Conservation (phyloP, 2,113 vertebrate genomes). For the Isurus oxyrinchus region DNA sequence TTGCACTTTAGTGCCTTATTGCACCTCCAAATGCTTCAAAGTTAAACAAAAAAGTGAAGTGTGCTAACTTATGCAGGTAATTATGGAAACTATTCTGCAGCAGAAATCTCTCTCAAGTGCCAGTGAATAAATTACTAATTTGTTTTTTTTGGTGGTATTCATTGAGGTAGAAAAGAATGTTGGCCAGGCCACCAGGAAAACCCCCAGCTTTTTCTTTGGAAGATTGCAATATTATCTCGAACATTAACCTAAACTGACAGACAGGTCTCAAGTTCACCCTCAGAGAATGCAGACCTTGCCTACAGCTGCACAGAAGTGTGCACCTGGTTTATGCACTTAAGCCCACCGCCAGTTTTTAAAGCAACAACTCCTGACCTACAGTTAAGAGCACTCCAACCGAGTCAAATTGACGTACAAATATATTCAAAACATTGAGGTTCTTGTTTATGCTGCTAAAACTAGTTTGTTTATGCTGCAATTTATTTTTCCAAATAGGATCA, state of each 20-base stretch:
- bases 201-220: neutral
- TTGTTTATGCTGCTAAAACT: neutral
- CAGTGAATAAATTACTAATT: neutral
- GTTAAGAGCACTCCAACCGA: neutral
- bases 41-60: neutral
- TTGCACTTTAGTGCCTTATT: neutral
- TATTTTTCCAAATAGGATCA: neutral
- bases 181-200: neutral
- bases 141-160: neutral
- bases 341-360: neutral
- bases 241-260: neutral
- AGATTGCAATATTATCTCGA: neutral
- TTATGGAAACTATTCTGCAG: neutral
- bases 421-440: neutral
- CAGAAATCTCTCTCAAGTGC: neutral
- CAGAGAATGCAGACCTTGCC: neutral
- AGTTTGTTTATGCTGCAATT: neutral
- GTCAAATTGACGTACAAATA: neutral
- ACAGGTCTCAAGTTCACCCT: neutral
- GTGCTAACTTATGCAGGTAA: neutral
- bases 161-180: neutral
- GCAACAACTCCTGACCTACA: neutral
- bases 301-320: neutral
- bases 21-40: neutral
- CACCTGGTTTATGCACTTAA: neutral